These are phyloP conservation scores for Astropecten irregularis DNA, from an alignment of 53 echinoderm and acorn worm genomes.

Conservation along the genomic window DNA sequence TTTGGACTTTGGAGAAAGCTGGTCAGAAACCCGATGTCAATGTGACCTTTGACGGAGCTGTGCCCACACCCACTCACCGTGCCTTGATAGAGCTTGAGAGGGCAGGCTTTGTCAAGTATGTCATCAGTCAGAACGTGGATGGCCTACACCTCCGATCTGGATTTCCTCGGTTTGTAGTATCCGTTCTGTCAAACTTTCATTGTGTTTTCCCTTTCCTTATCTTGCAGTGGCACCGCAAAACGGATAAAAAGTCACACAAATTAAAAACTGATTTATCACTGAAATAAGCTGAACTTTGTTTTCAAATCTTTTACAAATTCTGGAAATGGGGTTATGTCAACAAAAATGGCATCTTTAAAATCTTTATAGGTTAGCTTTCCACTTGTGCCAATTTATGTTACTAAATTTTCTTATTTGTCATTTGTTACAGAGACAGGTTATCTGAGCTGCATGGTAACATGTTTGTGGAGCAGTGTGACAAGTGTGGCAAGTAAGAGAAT, in stretches of 20 bases:
- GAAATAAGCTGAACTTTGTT: no score
- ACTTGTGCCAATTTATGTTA: no score
- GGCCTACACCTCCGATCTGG: slow-evolving; percentile 94
- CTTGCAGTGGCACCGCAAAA: no score
- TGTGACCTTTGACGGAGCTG: slow-evolving; percentile 94
- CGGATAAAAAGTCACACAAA: no score
- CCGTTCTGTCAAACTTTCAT: no score
- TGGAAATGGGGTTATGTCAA: no score
- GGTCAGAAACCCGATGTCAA: slow-evolving; percentile 86
- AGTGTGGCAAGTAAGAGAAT: slow-evolving; percentile 80
- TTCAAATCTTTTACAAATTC: no score
- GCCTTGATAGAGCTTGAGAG: slow-evolving; percentile 86
- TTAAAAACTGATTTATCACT: no score
- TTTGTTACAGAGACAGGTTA: slow-evolving; percentile 69
- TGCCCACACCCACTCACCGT: slow-evolving; percentile 92
- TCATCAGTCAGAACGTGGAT: slow-evolving; percentile 97
- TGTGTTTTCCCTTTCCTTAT: no score
- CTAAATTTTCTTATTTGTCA: no score
- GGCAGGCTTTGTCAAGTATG: slow-evolving; percentile 81
- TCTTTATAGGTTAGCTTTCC: no score
- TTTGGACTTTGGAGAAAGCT: slow-evolving; percentile 92
- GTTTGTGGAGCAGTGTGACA: slow-evolving; percentile 97
- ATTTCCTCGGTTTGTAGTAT: slow-evolving; percentile 80
- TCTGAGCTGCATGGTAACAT: slow-evolving; percentile 98
- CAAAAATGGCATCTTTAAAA: no score